Conservation (phyloP, 1,140 invertebrate genomes). For the Brachionus asplanchnoidis region DNA sequence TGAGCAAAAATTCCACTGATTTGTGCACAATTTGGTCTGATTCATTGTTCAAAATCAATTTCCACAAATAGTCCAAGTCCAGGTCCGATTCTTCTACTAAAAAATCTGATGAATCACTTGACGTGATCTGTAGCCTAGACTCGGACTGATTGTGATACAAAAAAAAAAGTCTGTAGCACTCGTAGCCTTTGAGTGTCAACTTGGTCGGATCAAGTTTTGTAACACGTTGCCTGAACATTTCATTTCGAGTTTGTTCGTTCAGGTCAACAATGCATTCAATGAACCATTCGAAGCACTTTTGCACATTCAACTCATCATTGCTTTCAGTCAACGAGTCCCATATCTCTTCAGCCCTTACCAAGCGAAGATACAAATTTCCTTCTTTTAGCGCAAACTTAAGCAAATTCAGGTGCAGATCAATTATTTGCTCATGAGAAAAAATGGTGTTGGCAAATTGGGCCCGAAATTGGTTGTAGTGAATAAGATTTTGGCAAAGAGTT, state of each 20-base stretch:
- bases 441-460: background rate
- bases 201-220: conserved; percentile 56
- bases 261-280: conserved; percentile 59
- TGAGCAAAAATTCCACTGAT: conserved; percentile 58
- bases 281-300: conserved; percentile 60
- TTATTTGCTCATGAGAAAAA: conserved; percentile 59
- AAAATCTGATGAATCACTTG: conserved; percentile 41
- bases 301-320: background rate
- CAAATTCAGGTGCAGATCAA: conserved; percentile 58
- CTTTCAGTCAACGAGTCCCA: conserved; percentile 59
- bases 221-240: conserved; percentile 60
- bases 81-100: background rate
- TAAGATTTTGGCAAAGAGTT: background rate
- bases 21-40: conserved; percentile 58
- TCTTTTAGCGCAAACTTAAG: conserved; percentile 61
- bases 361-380: conserved; percentile 59
- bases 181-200: conserved; percentile 58
- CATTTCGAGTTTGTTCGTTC: conserved; percentile 57
- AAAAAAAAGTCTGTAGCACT: conserved; percentile 60
- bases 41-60: conserved; percentile 58
- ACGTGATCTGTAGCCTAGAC: conserved; percentile 52
- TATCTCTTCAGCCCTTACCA: conserved; percentile 59
- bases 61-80: conserved; percentile 50
- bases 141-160: conserved; percentile 60
- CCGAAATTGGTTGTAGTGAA: background rate